Base-by-base conservation (phyloP, 92 coral and sea anemone species). In the Porites divaricata region DNA sequence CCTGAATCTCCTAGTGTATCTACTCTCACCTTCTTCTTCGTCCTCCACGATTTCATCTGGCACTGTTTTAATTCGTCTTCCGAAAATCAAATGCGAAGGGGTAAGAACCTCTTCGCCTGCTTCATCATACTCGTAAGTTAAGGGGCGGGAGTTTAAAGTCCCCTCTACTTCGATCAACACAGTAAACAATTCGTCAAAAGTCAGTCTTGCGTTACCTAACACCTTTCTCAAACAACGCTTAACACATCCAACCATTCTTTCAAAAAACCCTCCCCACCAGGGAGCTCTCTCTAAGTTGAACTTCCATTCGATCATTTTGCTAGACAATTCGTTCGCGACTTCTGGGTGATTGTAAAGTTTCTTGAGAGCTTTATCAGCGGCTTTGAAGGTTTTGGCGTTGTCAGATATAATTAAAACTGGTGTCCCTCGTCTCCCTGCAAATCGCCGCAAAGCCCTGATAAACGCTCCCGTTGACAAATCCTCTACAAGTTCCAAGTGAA, bases 131-230 rank as follows among this genome's bases (percentile, higher is more conserved):
- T 80, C 81, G 49, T 87, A 87, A 9, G 82, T 87, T 6, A 88
- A 75, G 53, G 90, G 92, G 25, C 95, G 72, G 48, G 87, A 79
- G 64, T 88, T 91, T 21, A 91, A 14, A 10, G 85, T 91, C 21
- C 85, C 89, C 69, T 88, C 92, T 7, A 91, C 72, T 23, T 91
- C 95, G 15, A 88, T 81, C 70, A 91, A 24, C 8, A 67, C 83
- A 9, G 95, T 88, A 21, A 54, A 35, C 71, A 88, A 76, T 69
- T 88, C 86, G 57, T 88, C 90, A 56, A 79, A 81, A 16, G 74
- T 86, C 12, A 86, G 17, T 25, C 86, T 74, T n/a, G 90, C 90
- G 64, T 74, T 87, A 41, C 90, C 90, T 22, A 73, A 66, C 75
- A 81, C 81, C 77, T 80, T 87, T 50, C 80, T 51, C 23, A 81